Percentiles rank a stretch among this genome's conserved stretches.
Evolutionary conservation across 2,113 vertebrate genomes (phyloP).

Genomic region (Oryzias melastigma): DNA sequence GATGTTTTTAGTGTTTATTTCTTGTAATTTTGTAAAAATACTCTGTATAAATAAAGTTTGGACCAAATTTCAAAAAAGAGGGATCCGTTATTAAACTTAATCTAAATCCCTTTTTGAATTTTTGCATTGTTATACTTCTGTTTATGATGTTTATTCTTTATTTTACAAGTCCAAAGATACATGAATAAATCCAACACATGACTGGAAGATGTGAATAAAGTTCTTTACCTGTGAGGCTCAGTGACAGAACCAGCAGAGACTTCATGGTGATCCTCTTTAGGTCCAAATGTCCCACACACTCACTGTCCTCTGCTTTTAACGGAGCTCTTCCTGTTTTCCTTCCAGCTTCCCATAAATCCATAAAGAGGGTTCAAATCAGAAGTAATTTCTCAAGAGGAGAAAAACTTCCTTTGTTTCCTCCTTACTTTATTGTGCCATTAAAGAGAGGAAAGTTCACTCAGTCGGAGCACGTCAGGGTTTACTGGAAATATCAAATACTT

Average conservation of each 20-base stretch:
- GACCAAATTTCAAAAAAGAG: too few relatives aligned
- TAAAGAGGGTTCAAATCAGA: slow-evolving; percentile 3
- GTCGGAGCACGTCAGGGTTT: too few relatives aligned
- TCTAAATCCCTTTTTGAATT: too few relatives aligned
- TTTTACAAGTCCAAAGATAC: too few relatives aligned
- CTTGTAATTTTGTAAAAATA: too few relatives aligned
- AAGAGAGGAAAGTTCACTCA: slow-evolving; percentile 13
- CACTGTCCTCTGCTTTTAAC: neutral
- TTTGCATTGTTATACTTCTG: too few relatives aligned
- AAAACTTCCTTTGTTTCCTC: slow-evolving; percentile 32
- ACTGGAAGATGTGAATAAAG: neutral
- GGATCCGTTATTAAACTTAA: too few relatives aligned
- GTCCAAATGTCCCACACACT: neutral
- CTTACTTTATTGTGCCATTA: neutral
- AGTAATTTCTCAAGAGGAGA: slow-evolving; percentile 4
- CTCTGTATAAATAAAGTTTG: too few relatives aligned
- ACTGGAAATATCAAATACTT: too few relatives aligned
- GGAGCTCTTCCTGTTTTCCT: slow-evolving; percentile 1
- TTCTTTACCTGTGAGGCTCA: slow-evolving; percentile 58
- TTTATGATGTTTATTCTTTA: too few relatives aligned
- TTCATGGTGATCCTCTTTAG: slow-evolving; percentile 48
- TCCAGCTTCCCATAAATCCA: slow-evolving; percentile 5
- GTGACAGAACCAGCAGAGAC: slow-evolving; percentile 33
- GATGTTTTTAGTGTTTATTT: too few relatives aligned
- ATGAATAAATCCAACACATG: too few relatives aligned